Evolutionary conservation across 2,888 invertebrate species (phyloP), one percentile per base, ranked within the genome.

Genomic region (Eledone cirrhosa): DNA sequence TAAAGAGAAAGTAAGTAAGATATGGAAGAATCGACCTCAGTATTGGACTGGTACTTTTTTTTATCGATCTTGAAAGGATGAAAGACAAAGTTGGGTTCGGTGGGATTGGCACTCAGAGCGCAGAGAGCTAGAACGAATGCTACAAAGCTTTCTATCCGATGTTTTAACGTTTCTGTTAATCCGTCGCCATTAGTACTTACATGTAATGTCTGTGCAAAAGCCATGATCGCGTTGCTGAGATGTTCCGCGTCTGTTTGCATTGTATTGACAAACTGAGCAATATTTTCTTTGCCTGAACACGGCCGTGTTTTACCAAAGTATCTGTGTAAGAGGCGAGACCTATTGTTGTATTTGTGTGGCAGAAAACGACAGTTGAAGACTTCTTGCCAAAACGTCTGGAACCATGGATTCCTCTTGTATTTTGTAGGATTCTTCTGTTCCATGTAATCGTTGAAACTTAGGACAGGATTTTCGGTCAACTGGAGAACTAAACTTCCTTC

Each of bases 361-460:
- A 31, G 72, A 4, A 76, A 7, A 11, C 29, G 47, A 27, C 76
- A 76, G 1, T 76, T 76, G 29, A 76, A 76, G 29, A 76, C 29
- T n/a, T 48, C 48, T 22, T 76, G 47, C 76, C 76, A 76, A 13
- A 48, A 76, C 47, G 22, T 48, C 2, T 7, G 41, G 47, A 76
- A 76, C 76, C 76, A 76, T 11, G 76, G 76, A 29, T 76, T 76
- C 29, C 76, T 41, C 29, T 76, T 48, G 16, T 76, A 47, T 48
- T 48, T 76, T 8, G n/a, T 47, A 2, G 76, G 76, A 13, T 33
- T 76, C 29, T 47, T 11, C 24, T 47, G 48, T 11, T 11, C 29
- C 27, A 76, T 48, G 8, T 76, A 76, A 22, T 76, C 76, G 27
- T 48, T 29, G 14, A 76, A 47, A 48, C 76, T 48, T 29, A 47